Evolutionary conservation across 2,797 vertebrate genomes (phyloP).

Genomic region (Takifugu ocellatus): DNA sequence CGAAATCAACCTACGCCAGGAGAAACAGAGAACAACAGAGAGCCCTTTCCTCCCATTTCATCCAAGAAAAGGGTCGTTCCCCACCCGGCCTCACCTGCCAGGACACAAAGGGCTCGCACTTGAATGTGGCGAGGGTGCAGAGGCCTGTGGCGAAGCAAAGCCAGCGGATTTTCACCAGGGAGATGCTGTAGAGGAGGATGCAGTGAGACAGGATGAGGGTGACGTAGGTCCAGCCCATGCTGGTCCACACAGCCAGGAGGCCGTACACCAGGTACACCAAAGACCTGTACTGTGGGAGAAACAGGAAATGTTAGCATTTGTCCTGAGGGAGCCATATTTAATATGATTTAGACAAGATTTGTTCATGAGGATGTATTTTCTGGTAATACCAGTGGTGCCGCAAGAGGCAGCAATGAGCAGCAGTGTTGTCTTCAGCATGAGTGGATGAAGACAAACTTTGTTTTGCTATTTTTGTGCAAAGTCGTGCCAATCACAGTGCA

Average conservation of each 20-base stretch:
- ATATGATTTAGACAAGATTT: too few species aligned
- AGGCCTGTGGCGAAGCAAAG: slow-evolving; percentile 87
- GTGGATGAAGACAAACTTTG: too few species aligned
- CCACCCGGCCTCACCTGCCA: slow-evolving; percentile 83
- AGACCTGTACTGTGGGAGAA: slow-evolving; percentile 81
- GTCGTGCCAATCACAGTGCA: too few species aligned
- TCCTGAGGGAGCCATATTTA: too few species aligned
- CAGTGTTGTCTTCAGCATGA: too few species aligned
- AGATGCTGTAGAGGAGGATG: slow-evolving; percentile 86
- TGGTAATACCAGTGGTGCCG: neutral
- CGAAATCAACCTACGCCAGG: slow-evolving; percentile 81
- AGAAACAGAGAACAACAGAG: neutral
- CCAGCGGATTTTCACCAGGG: slow-evolving; percentile 88
- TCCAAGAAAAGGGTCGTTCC: too few species aligned
- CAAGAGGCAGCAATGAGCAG: neutral
- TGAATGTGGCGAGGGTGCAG: slow-evolving; percentile 88
- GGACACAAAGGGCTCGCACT: slow-evolving; percentile 87
- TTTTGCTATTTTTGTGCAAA: too few species aligned
- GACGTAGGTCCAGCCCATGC: slow-evolving; percentile 89
- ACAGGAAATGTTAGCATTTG: neutral
- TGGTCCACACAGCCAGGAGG: slow-evolving; percentile 81
- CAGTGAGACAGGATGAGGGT: slow-evolving; percentile 91
- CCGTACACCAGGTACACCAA: slow-evolving; percentile 87
- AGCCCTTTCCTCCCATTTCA: neutral
- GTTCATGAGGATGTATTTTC: neutral